Base-by-base conservation (phyloP, 1,140 invertebrate genomes). In the Radopholus similis region DNA sequence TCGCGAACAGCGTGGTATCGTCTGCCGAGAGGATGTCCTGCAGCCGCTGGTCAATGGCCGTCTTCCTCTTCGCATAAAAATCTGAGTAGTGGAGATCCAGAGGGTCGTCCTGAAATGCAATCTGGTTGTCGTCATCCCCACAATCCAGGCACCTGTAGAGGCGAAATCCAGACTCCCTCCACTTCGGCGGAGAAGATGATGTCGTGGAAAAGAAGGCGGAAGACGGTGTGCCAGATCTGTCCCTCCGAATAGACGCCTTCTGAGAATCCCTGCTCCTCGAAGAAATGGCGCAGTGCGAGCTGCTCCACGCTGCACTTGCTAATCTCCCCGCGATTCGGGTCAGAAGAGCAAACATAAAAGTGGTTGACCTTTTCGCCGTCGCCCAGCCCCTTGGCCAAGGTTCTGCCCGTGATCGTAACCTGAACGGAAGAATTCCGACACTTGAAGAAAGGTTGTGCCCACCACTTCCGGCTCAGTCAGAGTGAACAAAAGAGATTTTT, bases 211-310 rank as follows among this genome's bases (percentile, higher is more conserved):
- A 77, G 30, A 15, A 78, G 58, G n/a, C 74, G 66, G 55, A 74
- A 79, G 4, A 78, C 9, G 2, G 77, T 74, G 28, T 79, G 77
- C 76, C 76, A 78, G 34, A 77, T 60, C 23, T 51, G n/a, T 28
- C 76, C 76, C 21, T 65, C 34, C 13, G 49, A 35, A 26, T 54
- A 18, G 21, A 66, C 21, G 57, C 76, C 77, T 47, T 75, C 66
- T 6, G 54, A 62, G 34, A 66, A 79, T 21, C 57, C 63, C 37
- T 63, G 56, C 13, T 64, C 63, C 18, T 69, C 55, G 2, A 77
- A 11, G 53, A 78, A 81, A 49, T 80, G 68, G 8, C 58, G 35
- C 11, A 76, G n/a, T 13, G 73, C 77, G 44, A 81, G 55, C 26
- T 71, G 55, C 67, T 79, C 77, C 15, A 79, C 77, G 23, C 44